Evolutionary conservation across 2,797 vertebrate genomes (phyloP), one percentile per base, ranked within the genome.

Genomic region (Premnoplex brunnescens): DNA sequence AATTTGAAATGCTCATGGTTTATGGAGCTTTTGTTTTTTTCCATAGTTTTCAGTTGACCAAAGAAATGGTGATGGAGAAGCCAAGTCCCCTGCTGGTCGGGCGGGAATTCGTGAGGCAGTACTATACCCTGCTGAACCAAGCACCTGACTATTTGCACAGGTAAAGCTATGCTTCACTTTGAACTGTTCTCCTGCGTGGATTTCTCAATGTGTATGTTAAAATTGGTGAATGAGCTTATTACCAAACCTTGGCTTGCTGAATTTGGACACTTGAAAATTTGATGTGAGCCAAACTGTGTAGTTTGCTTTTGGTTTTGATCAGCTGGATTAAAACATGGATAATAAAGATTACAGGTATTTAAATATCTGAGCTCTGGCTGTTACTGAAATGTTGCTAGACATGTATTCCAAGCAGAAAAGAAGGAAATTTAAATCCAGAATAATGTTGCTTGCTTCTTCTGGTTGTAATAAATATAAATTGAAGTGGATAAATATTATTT

Each of bases 31-130:
- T 89, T 63, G 52, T 5, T 63, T 68, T 68, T 91, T 14, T 63
- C 15, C 67, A 30, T 86, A 98, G 98, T 98, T 98, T 99, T 98
- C 98, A 99, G 98, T 97, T 98, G 98, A 99, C 99, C 99, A 99
- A 99, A 99, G 99, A 99, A 99, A 99, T 99, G 99, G 99, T 99
- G 98, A 99, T 99, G 99, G 99, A 99, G 99, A 99, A 99, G 99
- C 99, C 99, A 98, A 99, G 99, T 99, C 99, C 99, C 99, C 99
- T 99, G 99, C 99, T 99, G 98, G 99, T 99, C 98, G 99, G 99
- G 99, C 99, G 99, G 98, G 99, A 99, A 97, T 99, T 99, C 88
- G 99, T 99, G 98, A 98, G 99, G 98, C 99, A 99, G 98, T 99
- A 99, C 96, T 99, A 99, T 97, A 99, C 99, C 39, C 98, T 99